Evolutionary conservation across 2,113 vertebrate species (phyloP).

Genomic region (Ancistrus triradiatus): DNA sequence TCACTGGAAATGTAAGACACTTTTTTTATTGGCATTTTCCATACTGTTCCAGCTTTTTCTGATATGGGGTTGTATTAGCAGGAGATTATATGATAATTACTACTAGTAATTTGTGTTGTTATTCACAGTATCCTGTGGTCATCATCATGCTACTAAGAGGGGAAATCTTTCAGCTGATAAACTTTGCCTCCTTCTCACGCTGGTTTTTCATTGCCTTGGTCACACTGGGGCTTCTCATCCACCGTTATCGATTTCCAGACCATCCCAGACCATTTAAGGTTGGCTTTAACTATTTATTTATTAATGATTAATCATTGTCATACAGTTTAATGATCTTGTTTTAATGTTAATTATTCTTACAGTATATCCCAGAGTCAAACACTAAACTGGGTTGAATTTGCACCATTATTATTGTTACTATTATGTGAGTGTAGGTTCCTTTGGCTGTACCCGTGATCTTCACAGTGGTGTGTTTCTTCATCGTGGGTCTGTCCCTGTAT

Average conservation of each 20-base stretch:
- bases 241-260: conserved; percentile 76
- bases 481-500: conserved; percentile 90
- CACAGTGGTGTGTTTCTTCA: conserved; percentile 90
- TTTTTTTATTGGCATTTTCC: no score
- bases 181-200: conserved; percentile 82
- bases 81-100: no score
- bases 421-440: conserved; percentile 79
- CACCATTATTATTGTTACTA: no score
- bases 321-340: no score
- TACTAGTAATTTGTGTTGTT: background rate
- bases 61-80: no score
- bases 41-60: no score
- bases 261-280: conserved; percentile 81
- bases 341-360: no score
- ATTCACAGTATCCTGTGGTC: conserved; percentile 72
- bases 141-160: conserved; percentile 71
- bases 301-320: no score
- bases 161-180: conserved; percentile 80
- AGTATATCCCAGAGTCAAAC: no score
- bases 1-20: no score
- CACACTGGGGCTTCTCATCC: conserved; percentile 78
- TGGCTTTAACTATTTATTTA: background rate
- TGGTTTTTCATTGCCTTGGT: conserved; percentile 84
- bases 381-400: background rate
- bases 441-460: conserved; percentile 78